Evolutionary conservation across 2,113 vertebrate genomes (phyloP).

Genomic region (Pica pica): DNA sequence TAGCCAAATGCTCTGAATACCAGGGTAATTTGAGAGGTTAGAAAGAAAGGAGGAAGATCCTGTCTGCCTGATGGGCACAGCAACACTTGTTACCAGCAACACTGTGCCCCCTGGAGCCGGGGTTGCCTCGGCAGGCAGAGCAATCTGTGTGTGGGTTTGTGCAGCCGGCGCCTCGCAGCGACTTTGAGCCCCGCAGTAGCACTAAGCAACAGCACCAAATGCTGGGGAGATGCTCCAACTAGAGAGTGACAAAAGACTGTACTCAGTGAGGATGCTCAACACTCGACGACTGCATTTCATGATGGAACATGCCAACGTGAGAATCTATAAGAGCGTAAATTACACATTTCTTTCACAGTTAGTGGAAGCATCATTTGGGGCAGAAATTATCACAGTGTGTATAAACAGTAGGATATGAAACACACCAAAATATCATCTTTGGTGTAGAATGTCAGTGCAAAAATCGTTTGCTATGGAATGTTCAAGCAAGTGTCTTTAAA

Average conservation of each 20-base stretch:
- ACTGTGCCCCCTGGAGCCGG: not conserved
- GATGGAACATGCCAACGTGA: not conserved
- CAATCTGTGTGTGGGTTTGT: no score
- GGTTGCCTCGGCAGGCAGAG: not conserved
- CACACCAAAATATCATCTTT: conserved; percentile 46
- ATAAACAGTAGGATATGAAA: conserved; percentile 49
- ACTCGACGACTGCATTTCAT: not conserved
- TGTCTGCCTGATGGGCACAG: not conserved
- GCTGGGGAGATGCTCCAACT: not conserved
- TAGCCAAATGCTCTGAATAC: not conserved
- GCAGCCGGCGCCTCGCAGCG: not conserved
- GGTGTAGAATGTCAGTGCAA: conserved; percentile 13
- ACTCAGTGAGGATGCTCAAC: not conserved
- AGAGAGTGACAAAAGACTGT: not conserved
- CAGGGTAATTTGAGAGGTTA: not conserved
- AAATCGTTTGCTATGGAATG: conserved; percentile 38
- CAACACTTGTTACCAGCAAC: not conserved
- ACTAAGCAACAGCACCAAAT: not conserved
- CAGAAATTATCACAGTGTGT: conserved; percentile 41
- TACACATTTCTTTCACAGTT: not conserved
- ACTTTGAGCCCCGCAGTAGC: not conserved
- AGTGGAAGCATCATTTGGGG: conserved; percentile 28
- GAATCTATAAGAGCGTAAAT: not conserved
- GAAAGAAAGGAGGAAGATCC: not conserved
- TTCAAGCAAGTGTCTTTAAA: not conserved